phyloP scores from a whole-genome alignment of 2,888 invertebrate genomes.

The Agapetus fuscipes region DNA sequence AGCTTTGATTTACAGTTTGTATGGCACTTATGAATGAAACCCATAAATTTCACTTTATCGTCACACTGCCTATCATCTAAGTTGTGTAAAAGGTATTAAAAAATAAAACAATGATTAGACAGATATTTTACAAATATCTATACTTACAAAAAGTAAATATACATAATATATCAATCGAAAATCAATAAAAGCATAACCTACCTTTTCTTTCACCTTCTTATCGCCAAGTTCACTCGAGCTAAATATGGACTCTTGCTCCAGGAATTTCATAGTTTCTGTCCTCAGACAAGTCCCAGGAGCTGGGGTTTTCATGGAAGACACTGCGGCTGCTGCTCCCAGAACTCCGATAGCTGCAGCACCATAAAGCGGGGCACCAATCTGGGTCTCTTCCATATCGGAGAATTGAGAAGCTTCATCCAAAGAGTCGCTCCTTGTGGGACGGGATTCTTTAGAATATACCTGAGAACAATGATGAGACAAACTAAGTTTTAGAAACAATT shows the following conservation, averaged over 20 bases:
- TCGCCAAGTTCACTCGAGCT: constrained; percentile 13
- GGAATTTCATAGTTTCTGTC: constrained; percentile 14
- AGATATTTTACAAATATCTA: too few relatives aligned
- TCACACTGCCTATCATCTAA: too few relatives aligned
- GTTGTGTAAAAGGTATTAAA: too few relatives aligned
- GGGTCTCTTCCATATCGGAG: constrained; percentile 39
- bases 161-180: too few relatives aligned
- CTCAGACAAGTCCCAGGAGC: constrained; percentile 6
- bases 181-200: too few relatives aligned
- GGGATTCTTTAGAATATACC: constrained; percentile 40
- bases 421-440: constrained; percentile 39
- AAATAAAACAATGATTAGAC: too few relatives aligned
- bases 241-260: constrained; percentile 16
- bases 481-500: not conserved
- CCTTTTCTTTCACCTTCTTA: constrained; percentile 6
- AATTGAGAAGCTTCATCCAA: constrained; percentile 43
- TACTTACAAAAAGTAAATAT: too few relatives aligned
- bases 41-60: too few relatives aligned
- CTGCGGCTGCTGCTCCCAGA: not conserved
- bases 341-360: not conserved
- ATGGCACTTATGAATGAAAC: too few relatives aligned
- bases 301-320: not conserved
- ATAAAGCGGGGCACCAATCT: constrained; percentile 13
- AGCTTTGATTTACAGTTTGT: too few relatives aligned
- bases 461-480: constrained; percentile 23